These are phyloP conservation scores for Ambastaia sidthimunki DNA, from an alignment of 2,797 vertebrate genomes.

Conservation along the genomic window DNA sequence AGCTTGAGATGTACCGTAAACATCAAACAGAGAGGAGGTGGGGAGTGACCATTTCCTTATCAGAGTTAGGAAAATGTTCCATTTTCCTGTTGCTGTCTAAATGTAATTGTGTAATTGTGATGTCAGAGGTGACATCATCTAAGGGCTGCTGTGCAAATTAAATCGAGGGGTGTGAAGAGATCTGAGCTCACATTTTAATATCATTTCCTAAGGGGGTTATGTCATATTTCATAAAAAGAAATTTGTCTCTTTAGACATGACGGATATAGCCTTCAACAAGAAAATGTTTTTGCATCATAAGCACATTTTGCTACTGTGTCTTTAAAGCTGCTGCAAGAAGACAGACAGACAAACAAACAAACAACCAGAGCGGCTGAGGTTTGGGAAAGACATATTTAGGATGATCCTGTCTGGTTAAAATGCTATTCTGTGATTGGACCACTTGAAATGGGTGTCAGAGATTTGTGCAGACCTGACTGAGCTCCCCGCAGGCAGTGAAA, in stretches of 20 bases:
- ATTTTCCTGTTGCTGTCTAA: not conserved
- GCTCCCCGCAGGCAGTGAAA: not conserved
- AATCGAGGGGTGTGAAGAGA: not conserved
- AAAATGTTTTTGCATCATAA: too few relatives aligned
- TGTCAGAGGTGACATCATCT: not conserved
- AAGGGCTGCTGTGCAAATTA: not conserved
- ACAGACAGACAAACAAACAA: too few relatives aligned
- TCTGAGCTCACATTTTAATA: not conserved
- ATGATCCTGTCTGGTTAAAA: not conserved
- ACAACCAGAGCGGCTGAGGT: too few relatives aligned
- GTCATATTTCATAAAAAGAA: not conserved
- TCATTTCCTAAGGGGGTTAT: not conserved
- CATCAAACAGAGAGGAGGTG: not conserved
- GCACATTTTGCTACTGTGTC: too few relatives aligned
- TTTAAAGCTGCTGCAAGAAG: too few relatives aligned
- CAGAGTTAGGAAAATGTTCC: not conserved
- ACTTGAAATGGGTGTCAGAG: not conserved
- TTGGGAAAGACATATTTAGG: not conserved
- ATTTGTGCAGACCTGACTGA: not conserved
- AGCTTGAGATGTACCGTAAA: slow-evolving; percentile 18
- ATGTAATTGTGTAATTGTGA: too few relatives aligned
- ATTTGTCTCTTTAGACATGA: too few relatives aligned
- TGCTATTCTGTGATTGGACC: not conserved
- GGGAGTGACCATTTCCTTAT: not conserved
- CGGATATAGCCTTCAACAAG: too few relatives aligned